Percentiles rank a stretch among this genome's conserved stretches.
Conservation (phyloP, 2,113 vertebrate species). For the Sturnira hondurensis region DNA sequence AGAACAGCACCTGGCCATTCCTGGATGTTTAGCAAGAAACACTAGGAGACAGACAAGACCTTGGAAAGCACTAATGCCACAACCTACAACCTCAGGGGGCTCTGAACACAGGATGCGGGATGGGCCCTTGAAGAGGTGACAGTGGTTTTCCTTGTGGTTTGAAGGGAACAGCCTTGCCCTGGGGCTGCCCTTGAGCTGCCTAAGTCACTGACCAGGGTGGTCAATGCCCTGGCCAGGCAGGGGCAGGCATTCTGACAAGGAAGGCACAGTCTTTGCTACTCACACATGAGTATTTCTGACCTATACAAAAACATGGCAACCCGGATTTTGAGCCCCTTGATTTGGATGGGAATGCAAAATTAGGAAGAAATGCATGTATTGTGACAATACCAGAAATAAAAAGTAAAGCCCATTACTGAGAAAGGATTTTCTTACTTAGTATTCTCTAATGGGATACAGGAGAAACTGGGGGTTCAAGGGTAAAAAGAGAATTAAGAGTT, state of each 20-base stretch:
- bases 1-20: not conserved
- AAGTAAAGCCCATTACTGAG: not conserved
- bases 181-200: not conserved
- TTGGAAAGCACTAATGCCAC: not conserved
- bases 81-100: not conserved
- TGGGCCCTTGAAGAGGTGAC: not conserved
- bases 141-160: not conserved
- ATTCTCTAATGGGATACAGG: not conserved
- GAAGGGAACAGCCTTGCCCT: not conserved
- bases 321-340: not conserved
- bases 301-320: not conserved
- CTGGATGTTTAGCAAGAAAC: not conserved
- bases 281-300: not conserved
- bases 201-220: not conserved
- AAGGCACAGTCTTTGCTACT: not conserved
- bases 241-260: not conserved
- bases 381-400: not conserved
- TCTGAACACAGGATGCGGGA: not conserved
- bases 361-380: not conserved
- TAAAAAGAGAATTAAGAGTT: slow-evolving; percentile 32
- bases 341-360: not conserved
- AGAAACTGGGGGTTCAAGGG: not conserved
- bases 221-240: not conserved
- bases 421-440: not conserved
- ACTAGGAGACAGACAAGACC: not conserved